A percentile compares a stretch with the other conserved stretches of the same genome.
Evolutionary conservation across 2,888 invertebrate genomes (phyloP).

Genomic region (Arge pagana): DNA sequence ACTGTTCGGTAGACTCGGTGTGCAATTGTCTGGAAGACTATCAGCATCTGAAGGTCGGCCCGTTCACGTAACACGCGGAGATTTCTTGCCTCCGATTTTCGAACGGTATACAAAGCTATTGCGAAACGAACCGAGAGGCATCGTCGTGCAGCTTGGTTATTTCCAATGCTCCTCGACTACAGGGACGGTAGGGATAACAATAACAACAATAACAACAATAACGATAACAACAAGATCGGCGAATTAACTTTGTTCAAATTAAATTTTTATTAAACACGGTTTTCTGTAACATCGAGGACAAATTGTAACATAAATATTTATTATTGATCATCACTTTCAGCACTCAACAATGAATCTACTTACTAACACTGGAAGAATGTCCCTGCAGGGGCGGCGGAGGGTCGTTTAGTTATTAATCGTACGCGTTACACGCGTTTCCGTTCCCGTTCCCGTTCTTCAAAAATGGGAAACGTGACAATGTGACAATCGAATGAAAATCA

Average conservation of each 20-base stretch:
- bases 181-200: neutral
- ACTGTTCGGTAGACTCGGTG: too few relatives aligned
- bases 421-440: neutral
- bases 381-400: constrained; percentile 38
- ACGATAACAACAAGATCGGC: neutral
- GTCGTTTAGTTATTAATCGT: neutral
- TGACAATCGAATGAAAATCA: too few relatives aligned
- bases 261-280: constrained; percentile 58
- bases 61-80: too few relatives aligned
- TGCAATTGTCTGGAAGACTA: too few relatives aligned
- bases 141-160: too few relatives aligned
- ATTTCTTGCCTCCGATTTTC: too few relatives aligned
- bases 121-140: too few relatives aligned
- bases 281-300: constrained; percentile 58
- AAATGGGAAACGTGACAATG: too few relatives aligned
- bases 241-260: constrained; percentile 51
- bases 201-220: neutral
- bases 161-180: too few relatives aligned
- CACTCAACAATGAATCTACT: constrained; percentile 56
- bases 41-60: too few relatives aligned
- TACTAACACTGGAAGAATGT: constrained; percentile 58
- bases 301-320: constrained; percentile 57
- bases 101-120: too few relatives aligned
- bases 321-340: constrained; percentile 56
- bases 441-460: neutral